Percentiles rank a stretch among this genome's conserved stretches.
phyloP scores from a whole-genome alignment of 1,140 invertebrate species.

The Mamestra configurata region DNA sequence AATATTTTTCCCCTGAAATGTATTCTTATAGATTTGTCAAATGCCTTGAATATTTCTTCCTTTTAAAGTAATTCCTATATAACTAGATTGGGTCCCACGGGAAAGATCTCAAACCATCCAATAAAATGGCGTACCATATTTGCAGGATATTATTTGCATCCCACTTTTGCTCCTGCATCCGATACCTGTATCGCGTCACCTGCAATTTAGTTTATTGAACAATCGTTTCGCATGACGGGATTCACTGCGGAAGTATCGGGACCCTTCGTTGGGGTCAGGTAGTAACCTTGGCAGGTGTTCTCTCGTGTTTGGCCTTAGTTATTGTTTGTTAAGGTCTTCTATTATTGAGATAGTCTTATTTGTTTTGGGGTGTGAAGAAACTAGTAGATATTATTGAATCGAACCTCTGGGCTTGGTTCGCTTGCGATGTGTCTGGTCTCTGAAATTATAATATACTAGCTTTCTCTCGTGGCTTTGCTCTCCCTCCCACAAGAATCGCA shows the following conservation, averaged over 20 bases:
- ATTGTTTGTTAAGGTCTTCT: neutral
- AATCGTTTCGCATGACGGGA: constrained; percentile 18
- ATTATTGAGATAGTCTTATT: no score
- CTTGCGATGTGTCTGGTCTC: no score
- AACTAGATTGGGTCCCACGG: neutral
- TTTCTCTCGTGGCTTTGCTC: no score
- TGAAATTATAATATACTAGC: no score
- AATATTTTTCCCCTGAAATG: no score
- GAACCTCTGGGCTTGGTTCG: no score
- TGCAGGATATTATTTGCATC: constrained; percentile 37
- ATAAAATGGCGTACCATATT: constrained; percentile 1
- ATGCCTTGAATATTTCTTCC: no score
- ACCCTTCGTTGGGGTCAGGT: constrained; percentile 20
- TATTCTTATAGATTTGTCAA: no score
- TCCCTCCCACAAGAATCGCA: no score
- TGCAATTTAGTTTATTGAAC: constrained; percentile 21
- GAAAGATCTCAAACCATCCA: neutral
- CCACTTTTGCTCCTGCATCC: constrained; percentile 26
- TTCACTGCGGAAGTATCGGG: neutral
- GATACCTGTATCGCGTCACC: constrained; percentile 1
- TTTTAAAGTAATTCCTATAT: no score
- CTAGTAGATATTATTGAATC: no score
- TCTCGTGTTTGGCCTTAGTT: neutral
- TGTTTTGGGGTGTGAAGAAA: no score
- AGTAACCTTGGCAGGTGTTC: constrained; percentile 8